A percentile compares a stretch with the other conserved stretches of the same genome.
phyloP scores from a whole-genome alignment of 2,888 invertebrate species.

The Labia minor region DNA sequence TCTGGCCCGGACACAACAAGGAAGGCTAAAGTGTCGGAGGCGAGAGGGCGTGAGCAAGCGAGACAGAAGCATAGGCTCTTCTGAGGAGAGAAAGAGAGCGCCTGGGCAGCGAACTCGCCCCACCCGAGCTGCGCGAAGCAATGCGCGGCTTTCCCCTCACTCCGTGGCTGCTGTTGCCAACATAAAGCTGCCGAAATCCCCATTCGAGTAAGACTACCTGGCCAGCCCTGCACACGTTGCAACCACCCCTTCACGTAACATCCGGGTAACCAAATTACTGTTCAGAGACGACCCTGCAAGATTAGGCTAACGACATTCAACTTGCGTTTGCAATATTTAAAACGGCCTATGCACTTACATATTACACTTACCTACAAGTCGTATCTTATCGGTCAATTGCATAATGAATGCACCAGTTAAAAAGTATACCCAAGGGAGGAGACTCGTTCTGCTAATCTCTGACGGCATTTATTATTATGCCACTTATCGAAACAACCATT shows the following conservation, averaged over 20 bases:
- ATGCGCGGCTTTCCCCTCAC: constrained; percentile 3
- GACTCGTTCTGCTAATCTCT: not conserved
- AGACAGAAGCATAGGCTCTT: not conserved
- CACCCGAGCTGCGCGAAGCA: not conserved
- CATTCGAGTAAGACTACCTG: not conserved
- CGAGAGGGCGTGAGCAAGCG: not conserved
- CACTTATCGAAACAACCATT: too few species aligned
- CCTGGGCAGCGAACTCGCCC: not conserved
- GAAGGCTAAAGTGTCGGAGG: constrained; percentile 8
- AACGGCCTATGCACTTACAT: not conserved
- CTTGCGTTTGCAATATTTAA: not conserved
- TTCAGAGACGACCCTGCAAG: not conserved
- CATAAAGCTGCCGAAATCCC: not conserved
- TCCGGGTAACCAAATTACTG: constrained; percentile 9
- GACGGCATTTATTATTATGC: too few species aligned
- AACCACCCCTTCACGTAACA: not conserved
- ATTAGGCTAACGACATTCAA: not conserved
- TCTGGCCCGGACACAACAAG: constrained; percentile 5
- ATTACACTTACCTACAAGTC: too few species aligned
- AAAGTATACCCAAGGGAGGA: not conserved
- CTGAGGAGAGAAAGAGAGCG: not conserved
- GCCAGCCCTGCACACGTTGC: not conserved
- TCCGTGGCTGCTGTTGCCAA: not conserved
- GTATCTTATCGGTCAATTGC: not conserved
- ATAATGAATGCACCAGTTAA: not conserved